Evolutionary conservation across 1,140 invertebrate species (phyloP).

Genomic region (Anastrepha ludens): DNA sequence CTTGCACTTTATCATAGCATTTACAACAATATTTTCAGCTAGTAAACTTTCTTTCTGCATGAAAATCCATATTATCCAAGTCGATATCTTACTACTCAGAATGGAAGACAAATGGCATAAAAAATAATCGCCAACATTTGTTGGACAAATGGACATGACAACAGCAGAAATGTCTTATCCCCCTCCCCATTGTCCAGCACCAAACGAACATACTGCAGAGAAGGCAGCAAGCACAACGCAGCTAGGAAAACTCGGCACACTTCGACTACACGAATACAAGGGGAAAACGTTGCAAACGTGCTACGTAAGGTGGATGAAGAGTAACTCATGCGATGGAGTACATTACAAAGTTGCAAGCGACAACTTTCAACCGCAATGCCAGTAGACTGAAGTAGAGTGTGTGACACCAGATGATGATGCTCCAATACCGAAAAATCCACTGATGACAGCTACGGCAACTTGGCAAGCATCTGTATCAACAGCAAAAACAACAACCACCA

Average conservation of each 20-base stretch:
- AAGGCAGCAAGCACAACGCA: neutral
- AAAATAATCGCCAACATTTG: slow-evolving; percentile 43
- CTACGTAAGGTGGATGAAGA: neutral
- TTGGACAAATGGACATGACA: slow-evolving; percentile 50
- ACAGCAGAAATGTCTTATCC: slow-evolving; percentile 12
- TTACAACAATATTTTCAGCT: too few relatives aligned
- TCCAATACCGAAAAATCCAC: slow-evolving; percentile 47
- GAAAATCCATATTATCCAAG: neutral
- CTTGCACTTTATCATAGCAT: too few relatives aligned
- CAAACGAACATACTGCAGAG: neutral
- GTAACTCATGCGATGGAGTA: slow-evolving; percentile 18
- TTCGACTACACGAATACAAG: neutral
- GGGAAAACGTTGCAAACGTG: neutral
- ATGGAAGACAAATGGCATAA: neutral
- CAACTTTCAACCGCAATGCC: slow-evolving; percentile 3
- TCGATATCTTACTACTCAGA: slow-evolving; percentile 3
- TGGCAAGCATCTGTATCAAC: slow-evolving; percentile 4
- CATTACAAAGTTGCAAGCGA: slow-evolving; percentile 19
- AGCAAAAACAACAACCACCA: neutral
- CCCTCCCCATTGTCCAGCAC: neutral
- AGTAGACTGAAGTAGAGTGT: neutral
- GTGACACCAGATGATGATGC: neutral
- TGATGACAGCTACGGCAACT: slow-evolving; percentile 39
- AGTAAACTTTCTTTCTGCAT: neutral
- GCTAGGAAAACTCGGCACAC: neutral